Conservation (phyloP, 2,888 invertebrate genomes). For the Galerucella pusilla region DNA sequence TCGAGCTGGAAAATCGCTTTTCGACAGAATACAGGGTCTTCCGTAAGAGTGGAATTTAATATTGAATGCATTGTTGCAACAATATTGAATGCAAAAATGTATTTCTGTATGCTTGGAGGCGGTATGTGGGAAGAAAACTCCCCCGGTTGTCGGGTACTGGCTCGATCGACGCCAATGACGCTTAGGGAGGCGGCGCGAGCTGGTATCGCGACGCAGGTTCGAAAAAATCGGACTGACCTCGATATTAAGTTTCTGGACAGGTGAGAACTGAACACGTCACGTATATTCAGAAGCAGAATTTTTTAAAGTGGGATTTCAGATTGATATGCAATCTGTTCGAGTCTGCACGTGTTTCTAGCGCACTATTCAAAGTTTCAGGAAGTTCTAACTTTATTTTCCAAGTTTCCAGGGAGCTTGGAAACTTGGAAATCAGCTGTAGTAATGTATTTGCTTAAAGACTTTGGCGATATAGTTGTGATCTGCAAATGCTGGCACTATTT, state of each 20-base stretch:
- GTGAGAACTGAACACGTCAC: slow-evolving; percentile 52
- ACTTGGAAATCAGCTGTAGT: slow-evolving; percentile 12
- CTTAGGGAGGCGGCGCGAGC: slow-evolving; percentile 60
- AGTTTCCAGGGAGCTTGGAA: slow-evolving; percentile 29
- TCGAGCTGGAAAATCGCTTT: slow-evolving; percentile 33
- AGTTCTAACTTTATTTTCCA: slow-evolving; percentile 37
- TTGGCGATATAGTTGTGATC: slow-evolving; percentile 9
- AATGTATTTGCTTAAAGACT: background rate
- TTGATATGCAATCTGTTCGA: slow-evolving; percentile 43
- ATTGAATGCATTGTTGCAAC: slow-evolving; percentile 28
- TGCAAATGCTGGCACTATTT: background rate
- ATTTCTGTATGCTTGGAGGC: slow-evolving; percentile 53
- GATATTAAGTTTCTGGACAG: slow-evolving; percentile 48
- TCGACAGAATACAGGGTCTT: slow-evolving; percentile 34
- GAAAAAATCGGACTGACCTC: slow-evolving; percentile 56
- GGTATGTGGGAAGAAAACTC: slow-evolving; percentile 58
- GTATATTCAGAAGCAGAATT: slow-evolving; percentile 35
- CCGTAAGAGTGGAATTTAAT: slow-evolving; percentile 13
- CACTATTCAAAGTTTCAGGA: slow-evolving; percentile 36
- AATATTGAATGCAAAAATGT: slow-evolving; percentile 44
- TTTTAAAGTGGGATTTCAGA: slow-evolving; percentile 29
- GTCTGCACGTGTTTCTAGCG: slow-evolving; percentile 48
- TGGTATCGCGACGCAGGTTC: slow-evolving; percentile 60
- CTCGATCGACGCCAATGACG: slow-evolving; percentile 63
- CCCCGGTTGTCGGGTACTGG: slow-evolving; percentile 53